Evolutionary conservation across 2,113 vertebrate species (phyloP).

Genomic region (Rhipidura dahli): DNA sequence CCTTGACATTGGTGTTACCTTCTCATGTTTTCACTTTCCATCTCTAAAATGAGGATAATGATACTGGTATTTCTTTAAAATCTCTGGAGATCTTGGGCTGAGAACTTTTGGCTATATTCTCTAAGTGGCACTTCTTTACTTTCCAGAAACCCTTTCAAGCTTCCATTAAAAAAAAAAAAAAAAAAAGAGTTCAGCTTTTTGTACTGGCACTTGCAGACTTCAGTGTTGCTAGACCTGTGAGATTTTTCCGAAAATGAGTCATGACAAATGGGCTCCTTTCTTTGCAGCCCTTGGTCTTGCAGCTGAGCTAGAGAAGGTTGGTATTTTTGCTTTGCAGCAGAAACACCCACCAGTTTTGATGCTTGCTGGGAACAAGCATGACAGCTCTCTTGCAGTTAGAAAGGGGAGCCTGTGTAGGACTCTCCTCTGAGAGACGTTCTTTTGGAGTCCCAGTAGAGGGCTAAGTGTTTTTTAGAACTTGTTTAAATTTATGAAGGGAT

Average conservation of each 20-base stretch:
- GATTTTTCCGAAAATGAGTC: neutral
- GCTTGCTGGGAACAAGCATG: neutral
- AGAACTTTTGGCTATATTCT: neutral
- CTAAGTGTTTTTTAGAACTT: constrained; percentile 34
- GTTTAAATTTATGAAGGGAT: constrained; percentile 41
- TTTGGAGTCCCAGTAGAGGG: neutral
- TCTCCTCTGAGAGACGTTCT: neutral
- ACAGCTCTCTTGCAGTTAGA: neutral
- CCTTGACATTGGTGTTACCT: neutral
- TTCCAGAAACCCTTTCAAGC: neutral
- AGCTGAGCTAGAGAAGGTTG: neutral
- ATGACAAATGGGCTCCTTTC: neutral
- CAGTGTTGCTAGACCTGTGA: neutral
- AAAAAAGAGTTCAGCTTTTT: neutral
- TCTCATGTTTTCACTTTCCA: neutral
- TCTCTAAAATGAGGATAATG: neutral
- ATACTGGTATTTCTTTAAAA: neutral
- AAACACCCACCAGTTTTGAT: neutral
- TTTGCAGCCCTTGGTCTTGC: neutral
- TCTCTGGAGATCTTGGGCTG: neutral
- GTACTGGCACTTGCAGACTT: neutral
- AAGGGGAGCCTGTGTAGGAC: neutral
- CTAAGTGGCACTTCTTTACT: neutral
- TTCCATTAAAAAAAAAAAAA: neutral
- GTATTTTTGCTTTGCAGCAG: neutral